A percentile compares a stretch with the other conserved stretches of the same genome.
Evolutionary conservation across 92 coral and sea anemone species (phyloP).

Genomic region (Heliopora coerulea): DNA sequence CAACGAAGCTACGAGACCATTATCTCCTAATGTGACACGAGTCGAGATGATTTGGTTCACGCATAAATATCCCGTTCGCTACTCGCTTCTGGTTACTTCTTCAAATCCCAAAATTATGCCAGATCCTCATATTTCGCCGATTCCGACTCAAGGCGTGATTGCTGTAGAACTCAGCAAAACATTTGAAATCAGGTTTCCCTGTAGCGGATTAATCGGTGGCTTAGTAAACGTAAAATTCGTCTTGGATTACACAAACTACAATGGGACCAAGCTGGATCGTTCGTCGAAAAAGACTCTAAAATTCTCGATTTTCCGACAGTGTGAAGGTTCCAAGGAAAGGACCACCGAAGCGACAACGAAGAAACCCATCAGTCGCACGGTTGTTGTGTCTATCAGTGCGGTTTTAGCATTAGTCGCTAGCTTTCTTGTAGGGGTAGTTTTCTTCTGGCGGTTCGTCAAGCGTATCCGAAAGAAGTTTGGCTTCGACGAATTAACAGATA

Average conservation of each 20-base stretch:
- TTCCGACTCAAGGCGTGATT: neutral
- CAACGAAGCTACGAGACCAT: neutral
- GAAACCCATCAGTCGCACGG: conserved; percentile 1
- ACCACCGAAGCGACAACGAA: neutral
- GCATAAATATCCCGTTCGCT: neutral
- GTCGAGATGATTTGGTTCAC: conserved; percentile 21
- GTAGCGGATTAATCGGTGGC: conserved; percentile 70
- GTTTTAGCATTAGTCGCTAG: conserved; percentile 5
- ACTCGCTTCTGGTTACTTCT: conserved; percentile 10
- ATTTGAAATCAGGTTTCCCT: conserved; percentile 59
- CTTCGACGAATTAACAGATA: conserved; percentile 20
- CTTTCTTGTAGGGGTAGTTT: neutral
- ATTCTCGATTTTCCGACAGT: neutral
- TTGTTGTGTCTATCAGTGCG: conserved; percentile 27
- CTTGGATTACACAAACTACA: conserved; percentile 68
- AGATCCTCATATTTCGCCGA: neutral
- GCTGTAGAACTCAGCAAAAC: conserved; percentile 22
- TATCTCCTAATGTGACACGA: neutral
- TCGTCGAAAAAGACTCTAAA: neutral
- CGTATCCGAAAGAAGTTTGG: conserved; percentile 27
- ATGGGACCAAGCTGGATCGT: neutral
- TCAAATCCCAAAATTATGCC: conserved; percentile 7
- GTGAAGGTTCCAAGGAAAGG: neutral
- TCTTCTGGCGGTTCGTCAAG: conserved; percentile 33
- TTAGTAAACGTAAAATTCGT: conserved; percentile 61